Conservation (phyloP, 2,888 invertebrate genomes). For the Drosophila mercatorum region DNA sequence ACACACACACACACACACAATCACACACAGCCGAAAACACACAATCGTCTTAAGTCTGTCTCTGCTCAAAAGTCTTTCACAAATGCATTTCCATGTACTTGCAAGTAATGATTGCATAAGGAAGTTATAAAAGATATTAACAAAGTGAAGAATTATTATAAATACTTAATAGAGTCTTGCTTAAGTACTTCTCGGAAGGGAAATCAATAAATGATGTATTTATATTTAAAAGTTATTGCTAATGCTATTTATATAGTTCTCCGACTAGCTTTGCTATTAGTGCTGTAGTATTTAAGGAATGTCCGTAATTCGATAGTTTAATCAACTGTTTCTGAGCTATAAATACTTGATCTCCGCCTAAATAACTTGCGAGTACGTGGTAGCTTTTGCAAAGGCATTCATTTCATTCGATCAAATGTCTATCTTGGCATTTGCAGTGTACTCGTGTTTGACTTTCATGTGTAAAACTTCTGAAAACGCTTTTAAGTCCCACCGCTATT, state of each 20-base stretch:
- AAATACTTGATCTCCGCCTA: not conserved
- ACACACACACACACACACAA: not conserved
- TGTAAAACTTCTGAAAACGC: not conserved
- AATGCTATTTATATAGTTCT: not conserved
- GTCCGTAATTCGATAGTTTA: not conserved
- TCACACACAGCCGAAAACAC: slow-evolving; percentile 5
- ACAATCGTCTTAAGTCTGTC: slow-evolving; percentile 12
- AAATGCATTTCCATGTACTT: slow-evolving; percentile 6
- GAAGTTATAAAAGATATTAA: not conserved
- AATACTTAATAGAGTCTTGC: not conserved
- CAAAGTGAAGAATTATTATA: not conserved
- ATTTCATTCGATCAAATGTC: not conserved
- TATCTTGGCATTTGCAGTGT: not conserved
- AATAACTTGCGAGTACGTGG: slow-evolving; percentile 1
- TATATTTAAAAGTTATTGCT: no score
- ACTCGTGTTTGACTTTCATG: not conserved
- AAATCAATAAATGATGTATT: not conserved
- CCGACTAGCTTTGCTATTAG: not conserved
- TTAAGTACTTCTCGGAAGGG: not conserved
- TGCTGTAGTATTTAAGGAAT: not conserved
- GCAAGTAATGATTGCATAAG: not conserved
- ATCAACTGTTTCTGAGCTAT: not conserved
- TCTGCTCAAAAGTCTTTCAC: slow-evolving; percentile 9
- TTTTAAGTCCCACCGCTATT: not conserved
- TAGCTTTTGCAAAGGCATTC: not conserved